A percentile compares a stretch with the other conserved stretches of the same genome.
These are phyloP conservation scores for Horisme vitalbata DNA, from an alignment of 2,888 invertebrate genomes.

Conservation along the genomic window DNA sequence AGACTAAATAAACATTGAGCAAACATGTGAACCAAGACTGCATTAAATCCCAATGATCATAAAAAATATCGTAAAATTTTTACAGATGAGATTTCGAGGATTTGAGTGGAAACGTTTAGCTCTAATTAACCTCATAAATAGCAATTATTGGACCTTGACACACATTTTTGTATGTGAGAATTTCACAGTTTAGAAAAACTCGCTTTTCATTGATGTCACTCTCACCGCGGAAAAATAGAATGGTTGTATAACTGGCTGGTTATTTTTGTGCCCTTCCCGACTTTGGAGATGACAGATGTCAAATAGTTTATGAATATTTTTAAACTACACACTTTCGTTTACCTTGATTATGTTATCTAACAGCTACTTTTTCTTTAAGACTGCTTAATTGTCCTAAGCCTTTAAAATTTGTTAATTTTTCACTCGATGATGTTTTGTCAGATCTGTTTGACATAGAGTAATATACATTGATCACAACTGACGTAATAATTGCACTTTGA, in stretches of 20 bases:
- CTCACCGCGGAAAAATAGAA: slow-evolving; percentile 54
- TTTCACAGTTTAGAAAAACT: slow-evolving; percentile 52
- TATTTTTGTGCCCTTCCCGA: slow-evolving; percentile 50
- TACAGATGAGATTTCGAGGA: slow-evolving; percentile 25
- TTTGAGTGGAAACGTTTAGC: slow-evolving; percentile 30
- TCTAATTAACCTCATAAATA: slow-evolving; percentile 34
- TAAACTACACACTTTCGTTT: too few species aligned
- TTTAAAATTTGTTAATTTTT: too few species aligned
- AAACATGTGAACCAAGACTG: slow-evolving; percentile 29
- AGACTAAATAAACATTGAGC: slow-evolving; percentile 11
- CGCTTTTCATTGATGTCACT: slow-evolving; percentile 54
- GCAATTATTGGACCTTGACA: slow-evolving; percentile 60
- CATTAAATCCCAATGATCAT: slow-evolving; percentile 16
- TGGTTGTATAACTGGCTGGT: slow-evolving; percentile 42
- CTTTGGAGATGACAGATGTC: slow-evolving; percentile 40
- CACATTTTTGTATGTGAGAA: slow-evolving; percentile 47
- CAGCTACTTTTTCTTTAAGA: too few species aligned
- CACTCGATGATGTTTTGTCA: too few species aligned
- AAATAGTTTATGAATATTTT: slow-evolving; percentile 12
- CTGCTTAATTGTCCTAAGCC: too few species aligned
- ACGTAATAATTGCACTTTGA: slow-evolving; percentile 1
- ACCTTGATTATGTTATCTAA: too few species aligned
- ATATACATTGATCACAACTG: not conserved
- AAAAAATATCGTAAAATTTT: slow-evolving; percentile 30
- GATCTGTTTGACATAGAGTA: too few species aligned